Base-by-base conservation (phyloP, 2,888 invertebrate genomes). In the Papilio elwesi region DNA sequence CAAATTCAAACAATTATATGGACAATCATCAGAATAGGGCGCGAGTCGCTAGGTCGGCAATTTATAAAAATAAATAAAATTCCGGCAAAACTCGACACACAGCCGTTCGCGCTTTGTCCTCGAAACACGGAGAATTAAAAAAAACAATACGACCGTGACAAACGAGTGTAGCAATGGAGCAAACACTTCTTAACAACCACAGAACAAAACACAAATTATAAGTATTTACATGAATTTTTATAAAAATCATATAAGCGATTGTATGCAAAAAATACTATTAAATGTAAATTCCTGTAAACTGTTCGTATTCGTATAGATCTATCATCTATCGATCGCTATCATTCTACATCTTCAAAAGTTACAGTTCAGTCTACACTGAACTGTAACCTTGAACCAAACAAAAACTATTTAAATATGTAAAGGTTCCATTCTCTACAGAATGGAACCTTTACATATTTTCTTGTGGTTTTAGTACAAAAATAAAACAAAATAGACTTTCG, bases 1-100 rank as follows among this genome's bases (percentile, higher is more conserved):
- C 88, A 89, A 89, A 86, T 86, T 86, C 87, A 83, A 75, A 87
- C 90, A 92, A 92, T 93, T 92, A 91, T 87, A 87, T 89, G 90
- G 89, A 90, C 91, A 91, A 92, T 92, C 87, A 89, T 90, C 85
- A 85, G 87, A 85, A 87, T 87, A 85, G 82, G 79, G 85, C 81
- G 78, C 77, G 52, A 49, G 71, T 51, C 80, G 76, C 76, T 80
- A 77, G 82, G 82, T 83, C 77, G 82, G 83, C 85, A 85, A 89
- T 90, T 90, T 87, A 86, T 85, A 84, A 85, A 85, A 85, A 85
- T 87, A 85, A 87, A 83, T 81, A 83, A 85, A 84, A 82, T 79
- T 74, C 76, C 75, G 69, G 76, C 78, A 88, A 85, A 88, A 83
- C 85, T 82, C 79, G 74, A 75, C 67, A 78, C 76, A 77, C 78